Evolutionary conservation across 2,113 vertebrate species (phyloP).

Genomic region (Gobio gobio): DNA sequence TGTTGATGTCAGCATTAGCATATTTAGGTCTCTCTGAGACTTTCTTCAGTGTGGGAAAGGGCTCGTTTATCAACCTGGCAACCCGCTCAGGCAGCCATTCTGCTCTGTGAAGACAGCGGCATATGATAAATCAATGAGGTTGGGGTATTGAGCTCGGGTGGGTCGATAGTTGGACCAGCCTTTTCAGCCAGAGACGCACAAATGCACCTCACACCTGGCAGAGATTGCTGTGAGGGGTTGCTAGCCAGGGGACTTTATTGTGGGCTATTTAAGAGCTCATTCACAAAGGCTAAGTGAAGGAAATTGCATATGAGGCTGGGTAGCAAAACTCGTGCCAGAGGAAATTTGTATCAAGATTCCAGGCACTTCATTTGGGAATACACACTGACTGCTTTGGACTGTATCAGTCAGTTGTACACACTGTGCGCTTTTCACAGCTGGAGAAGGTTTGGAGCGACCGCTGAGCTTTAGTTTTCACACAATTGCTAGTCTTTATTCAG

Average conservation of each 20-base stretch:
- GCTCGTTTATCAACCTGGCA: conserved; percentile 51
- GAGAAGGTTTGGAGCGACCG: background rate
- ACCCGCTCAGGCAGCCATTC: conserved; percentile 51
- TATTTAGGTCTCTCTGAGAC: conserved; percentile 17
- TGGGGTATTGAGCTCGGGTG: conserved; percentile 64
- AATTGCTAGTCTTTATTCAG: conserved; percentile 30
- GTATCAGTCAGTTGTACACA: conserved; percentile 60
- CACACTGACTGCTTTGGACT: conserved; percentile 41
- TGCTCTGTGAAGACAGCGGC: conserved; percentile 63
- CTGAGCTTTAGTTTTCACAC: conserved; percentile 15
- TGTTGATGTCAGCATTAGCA: conserved; percentile 19
- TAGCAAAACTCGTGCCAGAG: conserved; percentile 56
- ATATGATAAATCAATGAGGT: conserved; percentile 72
- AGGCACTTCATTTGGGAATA: conserved; percentile 39
- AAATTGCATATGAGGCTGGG: conserved; percentile 22
- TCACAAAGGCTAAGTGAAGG: conserved; percentile 47
- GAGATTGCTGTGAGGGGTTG: conserved; percentile 17
- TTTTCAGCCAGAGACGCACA: conserved; percentile 45
- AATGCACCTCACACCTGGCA: conserved; percentile 25
- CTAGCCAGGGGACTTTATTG: conserved; percentile 48
- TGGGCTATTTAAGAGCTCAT: conserved; percentile 59
- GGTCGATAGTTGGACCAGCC: conserved; percentile 53
- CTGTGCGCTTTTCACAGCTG: conserved; percentile 58
- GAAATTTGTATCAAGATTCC: conserved; percentile 57
- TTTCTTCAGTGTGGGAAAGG: conserved; percentile 14